These are phyloP conservation scores for Hydrozoanthus tunicans DNA, from an alignment of 64 coral and sea anemone genomes.

Conservation along the genomic window DNA sequence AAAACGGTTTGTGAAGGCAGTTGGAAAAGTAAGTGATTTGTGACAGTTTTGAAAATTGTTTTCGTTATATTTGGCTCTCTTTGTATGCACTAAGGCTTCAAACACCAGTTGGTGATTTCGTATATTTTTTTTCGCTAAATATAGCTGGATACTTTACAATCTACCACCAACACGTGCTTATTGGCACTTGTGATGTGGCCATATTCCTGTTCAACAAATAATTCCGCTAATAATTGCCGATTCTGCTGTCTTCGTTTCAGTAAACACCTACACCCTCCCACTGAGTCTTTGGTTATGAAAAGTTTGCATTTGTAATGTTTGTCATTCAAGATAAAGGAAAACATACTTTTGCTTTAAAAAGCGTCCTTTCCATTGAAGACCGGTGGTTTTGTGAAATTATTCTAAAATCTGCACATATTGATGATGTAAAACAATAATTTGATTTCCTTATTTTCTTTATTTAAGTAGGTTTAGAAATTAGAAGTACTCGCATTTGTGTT, in stretches of 20 bases:
- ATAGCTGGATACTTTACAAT: neutral
- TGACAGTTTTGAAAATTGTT: neutral
- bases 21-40: constrained; percentile 53
- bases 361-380: neutral
- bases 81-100: neutral
- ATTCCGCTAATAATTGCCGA: neutral
- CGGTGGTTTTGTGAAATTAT: neutral
- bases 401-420: neutral
- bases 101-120: neutral
- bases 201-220: constrained; percentile 49
- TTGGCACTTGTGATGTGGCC: constrained; percentile 5
- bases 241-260: constrained; percentile 24
- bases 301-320: neutral
- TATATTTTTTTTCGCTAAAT: neutral
- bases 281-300: neutral
- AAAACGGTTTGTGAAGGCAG: constrained; percentile 31
- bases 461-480: neutral
- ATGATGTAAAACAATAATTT: neutral
- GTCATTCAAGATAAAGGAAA: constrained; percentile 23
- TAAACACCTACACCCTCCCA: constrained; percentile 5
- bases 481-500: neutral
- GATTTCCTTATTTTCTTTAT: neutral
- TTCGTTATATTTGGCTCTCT: neutral
- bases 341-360: neutral
- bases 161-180: constrained; percentile 31